Base-by-base conservation (phyloP, 2,888 invertebrate species). In the Acronicta leporina region DNA sequence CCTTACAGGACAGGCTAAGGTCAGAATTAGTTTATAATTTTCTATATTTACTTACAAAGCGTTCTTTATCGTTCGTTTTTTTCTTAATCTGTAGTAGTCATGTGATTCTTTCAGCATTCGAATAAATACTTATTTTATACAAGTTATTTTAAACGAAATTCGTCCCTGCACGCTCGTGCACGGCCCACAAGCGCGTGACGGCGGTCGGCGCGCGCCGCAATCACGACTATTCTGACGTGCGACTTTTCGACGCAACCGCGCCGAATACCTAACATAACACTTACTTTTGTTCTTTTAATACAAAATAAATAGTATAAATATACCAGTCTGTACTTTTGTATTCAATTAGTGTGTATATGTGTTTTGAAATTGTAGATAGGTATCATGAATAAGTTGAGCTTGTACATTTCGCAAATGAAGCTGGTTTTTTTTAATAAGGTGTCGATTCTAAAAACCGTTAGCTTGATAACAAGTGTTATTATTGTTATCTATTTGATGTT, bases 131-230 rank as follows among this genome's bases (percentile, higher is more conserved):
- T 10, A 70, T 70, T 64, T 41, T 30, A 0, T 2, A 1, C 0
- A 27, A 62, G 55, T 51, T 48, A 53, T 41, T 38, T 5, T 9
- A 27, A 13, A 45, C 77, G 44, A 10, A 89, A 71, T 92, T 73
- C 90, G 84, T 65, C 82, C 80, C 91, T 66, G 68, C 14, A 0
- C 69, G 83, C 89, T 92, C 93, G 93, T 93, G 93, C 91, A 90
- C 87, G 76, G 85, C 77, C 84, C 89, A 82, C 87, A 84, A 80
- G 89, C 92, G 92, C 93, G 92, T 94, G 94, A 93, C 93, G 91
- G 84, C 85, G 84, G 84, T 83, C 80, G 81, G 89, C 92, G 90
- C 92, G 92, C 88, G 92, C 91, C 92, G 88, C 87, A 84, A 84
- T 90, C 93, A 93, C 93, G 92, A 89, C 82, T 71, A 73, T 68